Evolutionary conservation across 2,888 invertebrate species (phyloP), one percentile per base, ranked within the genome.

Genomic region (Microctonus brassicae): DNA sequence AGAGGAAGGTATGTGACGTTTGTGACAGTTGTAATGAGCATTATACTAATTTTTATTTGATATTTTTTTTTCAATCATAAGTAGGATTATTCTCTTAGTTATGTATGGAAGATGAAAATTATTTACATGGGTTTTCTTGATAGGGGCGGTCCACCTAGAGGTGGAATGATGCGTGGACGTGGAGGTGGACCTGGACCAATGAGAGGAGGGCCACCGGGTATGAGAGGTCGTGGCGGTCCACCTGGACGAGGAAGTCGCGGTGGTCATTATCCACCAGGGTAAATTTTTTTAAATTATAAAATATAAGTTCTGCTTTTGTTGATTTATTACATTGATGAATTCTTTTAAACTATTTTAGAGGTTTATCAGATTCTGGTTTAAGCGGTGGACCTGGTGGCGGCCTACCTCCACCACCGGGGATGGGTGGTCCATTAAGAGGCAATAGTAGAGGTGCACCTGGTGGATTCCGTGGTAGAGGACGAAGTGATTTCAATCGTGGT

Each of bases 401-500:
- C 62, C 83, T 83, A 1, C 85, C 84, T 2, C 79, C 81, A n/a
- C 83, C 83, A 0, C 81, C 83, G 57, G 83, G 84, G 64, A 81
- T 83, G 80, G 82, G 84, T 17, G 85, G 84, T n/a, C 82, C 82
- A 0, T 83, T 84, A 57, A 79, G 84, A 69, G 86, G 85, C 70
- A 83, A 84, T 64, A 81, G 82, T 70, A 82, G 84, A 55, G 82
- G 82, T 60, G 82, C 81, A 73, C 80, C 78, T 36, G 81, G 81
- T 57, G 82, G 81, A 62, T 84, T 84, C 73, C 80, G 85, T 39
- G 82, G 82, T 10, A 79, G 87, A 78, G 84, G 86, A 34, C 80
- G 84, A 62, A 82, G 83, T 69, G 82, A 85, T 71, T 87, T 86
- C 79, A 84, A 83, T 76, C 85, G 88, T 83, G 88, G 88, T 80